Evolutionary conservation across 2,113 vertebrate genomes (phyloP).

Genomic region (Pristiophorus japonicus): DNA sequence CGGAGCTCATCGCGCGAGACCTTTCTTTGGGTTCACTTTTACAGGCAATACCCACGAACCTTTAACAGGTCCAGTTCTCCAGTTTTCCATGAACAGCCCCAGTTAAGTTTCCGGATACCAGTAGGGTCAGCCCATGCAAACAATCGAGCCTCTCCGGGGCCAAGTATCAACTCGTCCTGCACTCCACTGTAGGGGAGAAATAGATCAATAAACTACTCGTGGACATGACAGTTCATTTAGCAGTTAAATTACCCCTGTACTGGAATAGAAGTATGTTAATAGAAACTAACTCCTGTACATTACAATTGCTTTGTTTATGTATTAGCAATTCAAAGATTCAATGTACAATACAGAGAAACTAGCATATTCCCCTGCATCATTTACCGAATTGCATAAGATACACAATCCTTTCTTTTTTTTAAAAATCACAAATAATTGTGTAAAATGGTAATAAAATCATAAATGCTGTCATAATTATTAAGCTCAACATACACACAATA

Average conservation of each 20-base stretch:
- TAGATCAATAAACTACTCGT: not conserved
- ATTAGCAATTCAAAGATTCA: not conserved
- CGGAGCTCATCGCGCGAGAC: not conserved
- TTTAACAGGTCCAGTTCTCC: conserved; percentile 81
- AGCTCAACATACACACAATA: not conserved
- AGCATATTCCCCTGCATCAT: not conserved
- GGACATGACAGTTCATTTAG: not conserved
- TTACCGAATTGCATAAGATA: not conserved
- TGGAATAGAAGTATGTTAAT: not conserved
- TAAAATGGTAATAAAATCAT: not conserved
- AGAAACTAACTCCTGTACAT: not conserved
- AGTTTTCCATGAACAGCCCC: conserved; percentile 63
- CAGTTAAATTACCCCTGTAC: not conserved
- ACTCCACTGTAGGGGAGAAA: conserved; percentile 57
- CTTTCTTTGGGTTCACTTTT: not conserved
- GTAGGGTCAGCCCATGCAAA: conserved; percentile 88
- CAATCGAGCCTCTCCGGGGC: conserved; percentile 65
- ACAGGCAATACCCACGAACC: conserved; percentile 53
- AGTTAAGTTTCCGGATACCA: conserved; percentile 64
- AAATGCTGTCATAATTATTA: not conserved
- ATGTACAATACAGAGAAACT: not conserved
- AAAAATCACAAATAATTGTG: not conserved
- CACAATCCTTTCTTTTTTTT: not conserved
- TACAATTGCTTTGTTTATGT: not conserved
- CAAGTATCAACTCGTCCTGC: conserved; percentile 53